Evolutionary conservation across 2,888 invertebrate genomes (phyloP).

Genomic region (Scaptodrosophila latifasciaeformis): DNA sequence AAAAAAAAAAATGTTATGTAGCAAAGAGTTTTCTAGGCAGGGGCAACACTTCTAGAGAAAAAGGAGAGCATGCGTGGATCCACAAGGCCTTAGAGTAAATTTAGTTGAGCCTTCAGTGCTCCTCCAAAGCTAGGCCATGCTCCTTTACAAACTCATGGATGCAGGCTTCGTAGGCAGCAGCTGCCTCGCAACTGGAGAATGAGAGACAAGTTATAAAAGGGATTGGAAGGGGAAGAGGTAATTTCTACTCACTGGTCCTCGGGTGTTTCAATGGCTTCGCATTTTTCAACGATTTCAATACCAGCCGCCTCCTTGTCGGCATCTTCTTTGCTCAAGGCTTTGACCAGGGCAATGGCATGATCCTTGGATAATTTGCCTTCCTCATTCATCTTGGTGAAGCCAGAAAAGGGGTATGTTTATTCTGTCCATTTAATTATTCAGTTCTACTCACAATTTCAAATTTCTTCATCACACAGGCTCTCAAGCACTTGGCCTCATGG

Average conservation of each 20-base stretch:
- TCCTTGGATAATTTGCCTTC: constrained; percentile 66
- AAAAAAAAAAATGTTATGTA: not conserved
- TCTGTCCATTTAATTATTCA: not conserved
- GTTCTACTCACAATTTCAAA: constrained; percentile 64
- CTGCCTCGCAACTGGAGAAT: constrained; percentile 64
- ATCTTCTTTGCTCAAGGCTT: constrained; percentile 50
- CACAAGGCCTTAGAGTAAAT: too few relatives aligned
- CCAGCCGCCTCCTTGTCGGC: constrained; percentile 47
- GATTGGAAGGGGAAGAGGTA: not conserved
- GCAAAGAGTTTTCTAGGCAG: constrained; percentile 15
- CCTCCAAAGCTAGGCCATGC: constrained; percentile 44
- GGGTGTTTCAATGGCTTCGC: constrained; percentile 55
- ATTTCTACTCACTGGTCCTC: constrained; percentile 65
- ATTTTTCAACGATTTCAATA: constrained; percentile 47
- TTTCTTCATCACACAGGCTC: constrained; percentile 70
- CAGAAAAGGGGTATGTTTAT: not conserved
- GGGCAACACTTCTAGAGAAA: constrained; percentile 38
- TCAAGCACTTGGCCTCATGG: constrained; percentile 70
- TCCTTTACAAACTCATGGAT: constrained; percentile 50
- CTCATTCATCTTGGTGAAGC: constrained; percentile 58
- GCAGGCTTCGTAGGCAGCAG: constrained; percentile 57
- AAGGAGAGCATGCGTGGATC: constrained; percentile 1
- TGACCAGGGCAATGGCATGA: constrained; percentile 47
- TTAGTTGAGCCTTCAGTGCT: constrained; percentile 9
- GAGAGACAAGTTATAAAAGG: not conserved